These are phyloP conservation scores for Andrena praecox DNA, from an alignment of 2,888 invertebrate genomes.

Conservation along the genomic window DNA sequence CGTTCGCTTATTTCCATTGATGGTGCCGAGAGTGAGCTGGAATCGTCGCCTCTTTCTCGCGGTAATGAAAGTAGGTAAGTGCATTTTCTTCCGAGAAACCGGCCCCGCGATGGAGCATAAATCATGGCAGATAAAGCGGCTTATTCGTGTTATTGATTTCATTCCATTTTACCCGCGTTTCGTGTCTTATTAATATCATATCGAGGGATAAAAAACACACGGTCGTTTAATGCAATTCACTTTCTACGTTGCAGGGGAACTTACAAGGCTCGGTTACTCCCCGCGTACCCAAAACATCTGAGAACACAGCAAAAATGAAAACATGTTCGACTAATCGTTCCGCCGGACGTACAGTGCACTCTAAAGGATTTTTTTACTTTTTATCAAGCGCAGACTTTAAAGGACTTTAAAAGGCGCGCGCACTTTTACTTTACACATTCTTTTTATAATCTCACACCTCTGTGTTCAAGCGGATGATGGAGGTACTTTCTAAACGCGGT, in stretches of 20 bases:
- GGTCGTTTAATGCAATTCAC: neutral
- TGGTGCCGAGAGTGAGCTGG: slow-evolving; percentile 67
- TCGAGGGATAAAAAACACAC: slow-evolving; percentile 10
- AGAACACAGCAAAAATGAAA: too few species aligned
- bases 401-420: neutral
- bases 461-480: neutral
- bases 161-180: neutral
- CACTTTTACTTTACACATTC: slow-evolving; percentile 1
- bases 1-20: slow-evolving; percentile 67
- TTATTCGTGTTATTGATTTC: slow-evolving; percentile 26
- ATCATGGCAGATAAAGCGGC: slow-evolving; percentile 46
- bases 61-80: slow-evolving; percentile 65
- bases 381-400: neutral
- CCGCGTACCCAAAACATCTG: too few species aligned
- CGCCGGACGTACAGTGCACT: neutral
- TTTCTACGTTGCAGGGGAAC: neutral
- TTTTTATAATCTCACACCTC: neutral
- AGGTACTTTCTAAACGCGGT: slow-evolving; percentile 16
- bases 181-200: neutral
- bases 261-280: neutral
- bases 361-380: neutral
- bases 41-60: slow-evolving; percentile 45
- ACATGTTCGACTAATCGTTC: neutral
- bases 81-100: slow-evolving; percentile 57
- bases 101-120: slow-evolving; percentile 40